Base-by-base conservation (phyloP, 2,113 vertebrate genomes). In the Pipa parva region DNA sequence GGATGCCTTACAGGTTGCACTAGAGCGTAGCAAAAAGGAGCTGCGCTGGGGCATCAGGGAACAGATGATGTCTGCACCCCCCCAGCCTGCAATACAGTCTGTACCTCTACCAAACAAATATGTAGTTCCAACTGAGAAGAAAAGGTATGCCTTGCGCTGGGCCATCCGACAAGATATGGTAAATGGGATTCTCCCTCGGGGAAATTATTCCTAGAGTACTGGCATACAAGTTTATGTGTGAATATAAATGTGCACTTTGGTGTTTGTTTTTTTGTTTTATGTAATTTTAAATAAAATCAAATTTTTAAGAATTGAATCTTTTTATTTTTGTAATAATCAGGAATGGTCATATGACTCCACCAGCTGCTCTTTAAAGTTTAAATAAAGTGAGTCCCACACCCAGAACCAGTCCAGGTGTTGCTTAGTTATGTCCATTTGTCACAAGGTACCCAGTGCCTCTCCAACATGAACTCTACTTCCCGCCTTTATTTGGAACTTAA, bases 71-170 rank as follows among this genome's bases (percentile, higher is more conserved):
- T 77, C 57, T 21, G 59, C 49, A 4, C 36, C 77, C 1, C 65
- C 78, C 24, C 62, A 67, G 1, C 84, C 80, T 0, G 20, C 55
- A n/a, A 0, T 26, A 13, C 79, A 64, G 49, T 78, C 89, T 20
- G 91, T 67, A 3, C 81, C 73, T 2, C 37, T 75, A 0, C 91
- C 89, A 27, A 99, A 96, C 73, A 58, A 60, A 1, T 97, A 97
- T 27, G 3, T 76, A 0, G 90, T 92, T n/a, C 96, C 96, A 15
- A 96, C 93, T 0, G 87, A 88, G 20, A 97, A 98, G 79, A 93
- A 92, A 58, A 83, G 94, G 1, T 87, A 85, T 0, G 81, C 88
- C 1, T 84, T 97, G 8, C 85, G 91, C 59, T 97, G 91, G 91
- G 79, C 84, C 36, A 75, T 96, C 75, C 87, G 93, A 27, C 90